phyloP scores from a whole-genome alignment of 2,888 invertebrate genomes.

The Crossocerus cetratus region DNA sequence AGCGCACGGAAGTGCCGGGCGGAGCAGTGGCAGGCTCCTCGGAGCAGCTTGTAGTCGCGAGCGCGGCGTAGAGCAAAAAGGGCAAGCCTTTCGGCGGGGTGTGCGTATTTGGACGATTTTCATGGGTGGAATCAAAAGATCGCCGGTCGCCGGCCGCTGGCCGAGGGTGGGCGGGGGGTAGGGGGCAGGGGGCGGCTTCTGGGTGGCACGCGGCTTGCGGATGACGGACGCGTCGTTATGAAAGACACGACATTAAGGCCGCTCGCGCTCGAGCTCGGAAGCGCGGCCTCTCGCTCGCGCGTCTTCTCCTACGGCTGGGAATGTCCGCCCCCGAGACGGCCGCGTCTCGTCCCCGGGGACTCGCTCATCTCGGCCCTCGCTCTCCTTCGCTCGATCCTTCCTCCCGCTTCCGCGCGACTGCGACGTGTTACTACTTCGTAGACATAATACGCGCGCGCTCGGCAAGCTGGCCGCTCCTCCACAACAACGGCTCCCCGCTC shows the following conservation, averaged over 20 bases:
- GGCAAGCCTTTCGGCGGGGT: no score
- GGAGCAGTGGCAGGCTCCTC: no score
- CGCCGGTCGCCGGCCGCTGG: conserved; percentile 4
- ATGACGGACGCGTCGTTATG: conserved; percentile 43
- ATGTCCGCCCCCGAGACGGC: conserved; percentile 4
- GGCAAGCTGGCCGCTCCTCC: no score
- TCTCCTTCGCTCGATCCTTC: conserved; percentile 12
- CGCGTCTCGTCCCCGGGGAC: conserved; percentile 1
- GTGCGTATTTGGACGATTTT: conserved; percentile 20
- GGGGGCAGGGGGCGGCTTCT: no score
- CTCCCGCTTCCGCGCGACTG: conserved; percentile 5
- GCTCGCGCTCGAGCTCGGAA: conserved; percentile 18
- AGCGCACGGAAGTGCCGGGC: no score
- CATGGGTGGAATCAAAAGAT: conserved; percentile 25
- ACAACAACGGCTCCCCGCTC: conserved; percentile 65
- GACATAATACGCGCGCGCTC: conserved; percentile 68
- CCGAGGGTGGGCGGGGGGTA: no score
- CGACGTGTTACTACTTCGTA: conserved; percentile 56
- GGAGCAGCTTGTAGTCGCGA: no score
- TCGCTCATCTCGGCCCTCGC: conserved; percentile 11
- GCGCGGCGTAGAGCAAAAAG: no score
- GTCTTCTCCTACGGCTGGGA: neutral
- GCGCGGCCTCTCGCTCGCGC: conserved; percentile 20
- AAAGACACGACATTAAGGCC: conserved; percentile 46
- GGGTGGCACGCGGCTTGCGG: conserved; percentile 28